Evolutionary conservation across 2,113 vertebrate genomes (phyloP).

Genomic region (Halcyon senegalensis): DNA sequence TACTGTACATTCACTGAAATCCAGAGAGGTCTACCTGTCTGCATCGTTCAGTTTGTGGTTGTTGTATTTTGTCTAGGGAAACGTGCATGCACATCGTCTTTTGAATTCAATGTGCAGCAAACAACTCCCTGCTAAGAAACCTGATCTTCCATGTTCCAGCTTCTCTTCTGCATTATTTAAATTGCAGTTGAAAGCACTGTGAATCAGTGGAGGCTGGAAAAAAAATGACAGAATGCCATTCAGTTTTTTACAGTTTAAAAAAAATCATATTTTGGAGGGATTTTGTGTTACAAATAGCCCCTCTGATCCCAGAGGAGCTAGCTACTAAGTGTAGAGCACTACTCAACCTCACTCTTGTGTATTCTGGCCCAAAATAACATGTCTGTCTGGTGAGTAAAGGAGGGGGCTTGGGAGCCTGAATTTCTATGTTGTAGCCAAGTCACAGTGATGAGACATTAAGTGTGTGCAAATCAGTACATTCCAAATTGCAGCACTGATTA

Average conservation of each 20-base stretch:
- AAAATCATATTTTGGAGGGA: neutral
- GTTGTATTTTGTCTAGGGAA: neutral
- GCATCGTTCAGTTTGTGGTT: neutral
- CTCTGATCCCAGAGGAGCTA: neutral
- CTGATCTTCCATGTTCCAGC: neutral
- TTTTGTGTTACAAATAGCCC: neutral
- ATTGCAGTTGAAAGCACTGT: neutral
- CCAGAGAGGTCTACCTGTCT: neutral
- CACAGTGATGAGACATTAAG: neutral
- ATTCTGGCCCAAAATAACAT: neutral
- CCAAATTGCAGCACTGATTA: neutral
- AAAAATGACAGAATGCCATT: neutral
- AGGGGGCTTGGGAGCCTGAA: neutral
- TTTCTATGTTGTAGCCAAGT: neutral
- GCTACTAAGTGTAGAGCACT: neutral
- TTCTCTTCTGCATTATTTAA: slow-evolving; percentile 38
- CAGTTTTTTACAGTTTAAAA: neutral
- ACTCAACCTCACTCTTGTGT: neutral
- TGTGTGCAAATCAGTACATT: neutral
- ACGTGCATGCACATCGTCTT: neutral
- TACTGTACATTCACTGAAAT: neutral
- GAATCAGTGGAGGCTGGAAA: neutral
- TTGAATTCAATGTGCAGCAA: neutral
- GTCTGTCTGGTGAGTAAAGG: neutral
- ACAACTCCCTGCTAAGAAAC: neutral